These are phyloP conservation scores for Epirrhoe alternata DNA, from an alignment of 2,888 invertebrate genomes.

Conservation along the genomic window DNA sequence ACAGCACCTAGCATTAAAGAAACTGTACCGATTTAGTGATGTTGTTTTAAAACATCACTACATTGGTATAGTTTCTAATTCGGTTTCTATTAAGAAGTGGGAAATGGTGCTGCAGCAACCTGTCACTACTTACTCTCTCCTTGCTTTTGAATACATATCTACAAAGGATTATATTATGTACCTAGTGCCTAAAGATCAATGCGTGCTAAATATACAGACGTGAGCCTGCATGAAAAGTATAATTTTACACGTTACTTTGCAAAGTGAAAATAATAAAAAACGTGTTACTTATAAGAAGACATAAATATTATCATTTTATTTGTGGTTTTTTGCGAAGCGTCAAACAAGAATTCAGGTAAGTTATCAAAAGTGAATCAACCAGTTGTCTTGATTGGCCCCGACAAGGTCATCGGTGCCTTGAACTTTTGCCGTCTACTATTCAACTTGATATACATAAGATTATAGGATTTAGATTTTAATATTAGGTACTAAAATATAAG, in stretches of 20 bases:
- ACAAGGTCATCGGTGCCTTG: slow-evolving; percentile 29
- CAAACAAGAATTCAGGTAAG: slow-evolving; percentile 1
- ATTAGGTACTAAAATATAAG: neutral
- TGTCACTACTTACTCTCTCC: too few species aligned
- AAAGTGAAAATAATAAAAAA: neutral
- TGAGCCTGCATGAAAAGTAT: too few species aligned
- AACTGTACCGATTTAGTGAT: too few species aligned
- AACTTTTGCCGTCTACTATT: slow-evolving; percentile 15
- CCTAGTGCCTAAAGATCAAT: too few species aligned
- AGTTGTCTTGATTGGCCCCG: slow-evolving; percentile 21
- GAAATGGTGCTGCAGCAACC: too few species aligned
- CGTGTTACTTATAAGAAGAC: neutral
- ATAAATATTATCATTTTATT: neutral
- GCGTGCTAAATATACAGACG: too few species aligned
- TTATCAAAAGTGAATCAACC: neutral
- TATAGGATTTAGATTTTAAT: neutral
- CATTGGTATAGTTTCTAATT: too few species aligned
- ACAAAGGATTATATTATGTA: too few species aligned
- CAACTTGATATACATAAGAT: slow-evolving; percentile 12
- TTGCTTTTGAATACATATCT: too few species aligned
- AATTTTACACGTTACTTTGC: neutral
- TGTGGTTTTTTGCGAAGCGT: neutral
- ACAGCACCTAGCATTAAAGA: too few species aligned
- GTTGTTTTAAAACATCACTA: too few species aligned
- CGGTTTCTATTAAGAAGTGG: too few species aligned